Base-by-base conservation (phyloP, 2,888 invertebrate species). In the Oxytorus armatus region DNA sequence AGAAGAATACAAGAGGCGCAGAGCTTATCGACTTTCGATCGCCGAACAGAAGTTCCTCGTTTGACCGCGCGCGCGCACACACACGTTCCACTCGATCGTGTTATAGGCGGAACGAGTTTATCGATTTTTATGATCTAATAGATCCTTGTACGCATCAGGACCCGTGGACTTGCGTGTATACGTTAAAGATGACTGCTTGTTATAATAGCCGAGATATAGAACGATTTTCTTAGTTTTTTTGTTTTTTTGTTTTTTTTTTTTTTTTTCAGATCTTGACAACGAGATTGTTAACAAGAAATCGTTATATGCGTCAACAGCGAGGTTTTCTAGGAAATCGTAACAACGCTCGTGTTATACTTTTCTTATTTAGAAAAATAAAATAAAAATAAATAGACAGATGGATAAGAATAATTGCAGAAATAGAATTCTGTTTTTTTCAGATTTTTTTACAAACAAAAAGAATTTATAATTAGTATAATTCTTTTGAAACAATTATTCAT, bases 21-120 rank as follows among this genome's bases (percentile, higher is more conserved):
- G 36, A 49, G 80, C 73, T 80, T 80, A 80, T 80, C 80, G 80
- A 80, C 76, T 76, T 80, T 80, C 72, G 53, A 80, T 80, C 80
- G 77, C n/a, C 44, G 72, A 80, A 80, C 79, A 80, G 72, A 76
- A 80, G 77, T 77, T 63, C n/a, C n/a, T n/a, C 42, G 69, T 61
- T 44, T 61, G 65, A 72, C 69, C 69, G 53, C 65, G 75, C 53
- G 14, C 51, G 63, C 69, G 53, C 65, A 69, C 53, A 29, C 51
- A 73, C 53, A 73, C 73, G 73, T 77, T 80, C 76, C 77, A 63
- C 77, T 77, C 80, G 66, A 80, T 80, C 80, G 51, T 76, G 39
- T 68, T 73, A 77, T 68, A 16, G 76, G 66, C 61, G 61, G 76
- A 76, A 68, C 76, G 77, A 68, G 76, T 70, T 79, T 79, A 79